Evolutionary conservation across 2,888 invertebrate genomes (phyloP), one percentile per base, ranked within the genome.

Genomic region (Spilarctia lutea): DNA sequence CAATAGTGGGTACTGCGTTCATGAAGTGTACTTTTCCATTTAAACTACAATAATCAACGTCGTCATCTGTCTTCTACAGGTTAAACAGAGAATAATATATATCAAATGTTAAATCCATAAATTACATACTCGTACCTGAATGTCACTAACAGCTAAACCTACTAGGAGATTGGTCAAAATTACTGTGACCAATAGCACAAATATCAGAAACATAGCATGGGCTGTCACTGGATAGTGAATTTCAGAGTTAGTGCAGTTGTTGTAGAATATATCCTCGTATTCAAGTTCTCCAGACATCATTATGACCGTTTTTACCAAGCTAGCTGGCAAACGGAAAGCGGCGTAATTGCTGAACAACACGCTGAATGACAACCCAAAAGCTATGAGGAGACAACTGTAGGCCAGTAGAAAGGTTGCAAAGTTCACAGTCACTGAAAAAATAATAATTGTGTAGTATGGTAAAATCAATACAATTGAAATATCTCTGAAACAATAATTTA

Each of bases 231-330:
- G 97, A 89, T 97, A 98, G 76, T 96, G 94, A 20, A 97, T 96
- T 67, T 94, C 91, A 1, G 94, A 91, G 63, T 91, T 92, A 0
- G 93, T 91, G 73, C 63, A 63, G 76, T 96, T 96, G 65, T 94
- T 96, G 83, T 97, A 98, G 89, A 98, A 98, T 79, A 98, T 97
- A 85, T 98, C 98, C 89, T 98, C 98, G 82, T 98, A 98, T 89
- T 98, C 98, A 70, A 98, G 90, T 90, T 98, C 98, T 0, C 98
- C 98, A 0, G 98, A 97, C 98, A 98, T 98, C 98, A 98, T 98
- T 85, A 98, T 97, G 24, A 98, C 96, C 0, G 98, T 98, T 92
- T 98, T 98, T 1, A 98, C 93, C 0, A 98, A 87, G 0, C 97
- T 96, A 72, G 96, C 96, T 0, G 96, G 94, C 4, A 98, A 96